Evolutionary conservation across 2,888 invertebrate species (phyloP).

Genomic region (Drosophila macrospina): DNA sequence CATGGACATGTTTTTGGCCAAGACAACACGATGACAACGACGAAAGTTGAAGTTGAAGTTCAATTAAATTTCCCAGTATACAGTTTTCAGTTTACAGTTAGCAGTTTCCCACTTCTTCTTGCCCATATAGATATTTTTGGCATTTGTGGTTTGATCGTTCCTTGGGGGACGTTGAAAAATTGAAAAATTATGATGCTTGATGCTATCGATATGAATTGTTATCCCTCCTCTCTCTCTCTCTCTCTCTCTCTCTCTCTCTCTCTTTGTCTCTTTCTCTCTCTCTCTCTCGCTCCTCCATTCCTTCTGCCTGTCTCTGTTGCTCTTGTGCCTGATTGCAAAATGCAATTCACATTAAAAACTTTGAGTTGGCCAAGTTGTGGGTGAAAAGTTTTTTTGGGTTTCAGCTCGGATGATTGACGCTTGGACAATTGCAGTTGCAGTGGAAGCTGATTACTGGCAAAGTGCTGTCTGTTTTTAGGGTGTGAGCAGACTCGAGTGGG

Average conservation of each 20-base stretch:
- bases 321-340: constrained; percentile 66
- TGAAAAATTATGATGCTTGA: constrained; percentile 58
- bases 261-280: constrained; percentile 7
- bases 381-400: constrained; percentile 37
- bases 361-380: constrained; percentile 52
- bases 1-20: constrained; percentile 47
- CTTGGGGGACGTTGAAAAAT: constrained; percentile 52
- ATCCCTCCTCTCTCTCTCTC: background rate
- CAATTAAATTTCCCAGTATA: constrained; percentile 62
- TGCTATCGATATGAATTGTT: constrained; percentile 32
- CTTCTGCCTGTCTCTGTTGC: constrained; percentile 37
- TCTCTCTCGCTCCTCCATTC: background rate
- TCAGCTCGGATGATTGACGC: constrained; percentile 51
- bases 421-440: constrained; percentile 42
- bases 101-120: constrained; percentile 32
- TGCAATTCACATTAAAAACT: constrained; percentile 71
- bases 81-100: constrained; percentile 30
- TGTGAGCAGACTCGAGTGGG: background rate
- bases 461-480: background rate
- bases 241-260: background rate
- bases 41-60: constrained; percentile 69
- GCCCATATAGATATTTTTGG: constrained; percentile 31
- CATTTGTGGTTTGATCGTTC: constrained; percentile 31
- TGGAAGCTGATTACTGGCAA: constrained; percentile 4
- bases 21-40: constrained; percentile 19